A percentile compares a stretch with the other conserved stretches of the same genome.
Evolutionary conservation across 30 jellyfish, hydroid and myxozoan genomes (phyloP).

Genomic region (Pelagia noctiluca): DNA sequence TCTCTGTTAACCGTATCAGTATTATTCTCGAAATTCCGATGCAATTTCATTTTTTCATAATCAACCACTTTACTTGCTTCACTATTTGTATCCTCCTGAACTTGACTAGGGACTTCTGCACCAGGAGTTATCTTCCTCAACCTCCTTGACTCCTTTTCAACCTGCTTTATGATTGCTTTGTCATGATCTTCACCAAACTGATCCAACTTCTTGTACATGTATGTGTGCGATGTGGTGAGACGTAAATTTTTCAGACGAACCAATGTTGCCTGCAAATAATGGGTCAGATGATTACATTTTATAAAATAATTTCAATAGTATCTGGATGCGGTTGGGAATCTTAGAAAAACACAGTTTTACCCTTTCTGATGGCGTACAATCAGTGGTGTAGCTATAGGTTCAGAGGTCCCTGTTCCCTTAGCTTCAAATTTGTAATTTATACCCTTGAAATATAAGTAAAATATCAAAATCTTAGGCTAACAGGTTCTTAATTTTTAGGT

Average conservation of each 20-base stretch:
- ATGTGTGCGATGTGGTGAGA: slow-evolving; percentile 28
- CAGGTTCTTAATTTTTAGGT: too few species aligned
- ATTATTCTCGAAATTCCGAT: too few species aligned
- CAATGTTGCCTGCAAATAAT: slow-evolving; percentile 22
- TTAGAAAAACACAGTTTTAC: background rate
- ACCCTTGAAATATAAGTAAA: too few species aligned
- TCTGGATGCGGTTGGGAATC: background rate
- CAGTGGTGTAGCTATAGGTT: background rate
- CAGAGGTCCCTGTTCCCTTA: background rate
- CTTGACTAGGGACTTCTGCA: too few species aligned
- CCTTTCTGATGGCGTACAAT: slow-evolving; percentile 2
- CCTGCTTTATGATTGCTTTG: slow-evolving; percentile 23
- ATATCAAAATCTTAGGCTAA: too few species aligned
- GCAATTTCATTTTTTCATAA: too few species aligned
- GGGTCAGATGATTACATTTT: background rate
- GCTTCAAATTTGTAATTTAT: too few species aligned
- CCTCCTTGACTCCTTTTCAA: slow-evolving; percentile 30
- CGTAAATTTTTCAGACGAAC: slow-evolving; percentile 47
- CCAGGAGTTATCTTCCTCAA: too few species aligned
- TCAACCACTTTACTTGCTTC: too few species aligned
- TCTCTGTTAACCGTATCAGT: too few species aligned
- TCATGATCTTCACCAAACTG: slow-evolving; percentile 33
- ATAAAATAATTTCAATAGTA: background rate
- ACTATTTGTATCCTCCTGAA: too few species aligned
- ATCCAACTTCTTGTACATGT: slow-evolving; percentile 19